Base-by-base conservation (phyloP, 2,888 invertebrate genomes). In the Apotomis turbidana region DNA sequence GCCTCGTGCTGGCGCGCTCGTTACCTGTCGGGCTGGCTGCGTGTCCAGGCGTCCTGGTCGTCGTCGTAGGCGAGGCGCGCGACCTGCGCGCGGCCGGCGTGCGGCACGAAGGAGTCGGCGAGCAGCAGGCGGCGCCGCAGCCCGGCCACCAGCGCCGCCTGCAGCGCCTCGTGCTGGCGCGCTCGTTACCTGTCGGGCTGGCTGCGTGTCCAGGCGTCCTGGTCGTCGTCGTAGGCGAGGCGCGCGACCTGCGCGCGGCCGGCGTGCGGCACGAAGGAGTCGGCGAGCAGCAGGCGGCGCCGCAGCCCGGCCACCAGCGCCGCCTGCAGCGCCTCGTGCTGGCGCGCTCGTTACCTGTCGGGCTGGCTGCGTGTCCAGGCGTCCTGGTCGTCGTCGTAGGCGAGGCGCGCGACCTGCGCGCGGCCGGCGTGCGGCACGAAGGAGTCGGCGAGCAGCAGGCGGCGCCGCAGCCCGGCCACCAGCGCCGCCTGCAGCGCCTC, bases 41-140 rank as follows among this genome's bases (percentile, higher is more conserved):
- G 81, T 76, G 86, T 85, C 90, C 90, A 89, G 75, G 78, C 60
- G 82, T 91, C 91, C 64, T 80, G 73, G 84, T 90, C 90, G 79
- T 90, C 89, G 84, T 85, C 83, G 83, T 86, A 89, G 57, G 83
- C 80, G 74, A 85, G 81, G 44, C 85, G 78, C 77, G 84, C 81
- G 75, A 85, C 86, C 66, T 82, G 79, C 62, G 86, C 86, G 8
- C 89, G 82, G 73, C 81, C 93, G 79, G 81, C 92, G 79, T 80
- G 94, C 8, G 98, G 98, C 82, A 98, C 97, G 90, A 98, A 98
- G 88, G 97, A 97, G 85, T 98, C 98, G 76, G 98, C 97, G 67
- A 98, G 96, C 51, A 98, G 94, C 83, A 96, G 96, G 85, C 97
- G 97, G 54, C 98, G 95, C 3, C 74, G 97, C 76, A 99, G 94